These are phyloP conservation scores for Pollachius pollachius DNA, from an alignment of 2,113 vertebrate genomes.

Conservation along the genomic window DNA sequence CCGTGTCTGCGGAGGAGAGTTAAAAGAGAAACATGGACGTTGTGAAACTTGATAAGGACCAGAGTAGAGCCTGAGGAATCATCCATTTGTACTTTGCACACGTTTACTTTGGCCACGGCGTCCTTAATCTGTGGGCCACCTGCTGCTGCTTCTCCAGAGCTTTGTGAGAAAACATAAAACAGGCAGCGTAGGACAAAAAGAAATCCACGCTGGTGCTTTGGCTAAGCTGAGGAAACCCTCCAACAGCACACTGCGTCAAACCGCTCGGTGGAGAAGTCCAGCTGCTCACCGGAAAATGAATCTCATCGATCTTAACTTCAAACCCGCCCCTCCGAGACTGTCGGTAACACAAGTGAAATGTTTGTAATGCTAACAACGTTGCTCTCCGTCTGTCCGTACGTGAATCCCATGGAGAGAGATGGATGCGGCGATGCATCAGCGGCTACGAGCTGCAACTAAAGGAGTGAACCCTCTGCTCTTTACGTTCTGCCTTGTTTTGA, in stretches of 20 bases:
- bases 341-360: too few species aligned
- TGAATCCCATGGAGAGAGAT: conserved; percentile 46
- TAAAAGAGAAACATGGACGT: background rate
- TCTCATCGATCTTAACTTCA: too few species aligned
- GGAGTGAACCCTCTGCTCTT: conserved; percentile 20
- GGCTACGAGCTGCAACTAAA: conserved; percentile 31
- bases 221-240: too few species aligned
- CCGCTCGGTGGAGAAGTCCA: too few species aligned
- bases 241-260: too few species aligned
- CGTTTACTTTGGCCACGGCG: background rate
- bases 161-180: background rate
- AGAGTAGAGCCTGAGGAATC: background rate
- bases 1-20: conserved; percentile 48
- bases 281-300: too few species aligned
- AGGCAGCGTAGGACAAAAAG: conserved; percentile 5
- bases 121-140: background rate
- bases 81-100: background rate
- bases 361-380: too few species aligned
- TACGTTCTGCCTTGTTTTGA: conserved; percentile 59
- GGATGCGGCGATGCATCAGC: conserved; percentile 32
- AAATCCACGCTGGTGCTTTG: background rate
- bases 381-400: conserved; percentile 8
- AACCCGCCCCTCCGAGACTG: too few species aligned
- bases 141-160: background rate
- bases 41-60: background rate